phyloP scores from a whole-genome alignment of 2,113 vertebrate genomes.

The Hucho hucho region DNA sequence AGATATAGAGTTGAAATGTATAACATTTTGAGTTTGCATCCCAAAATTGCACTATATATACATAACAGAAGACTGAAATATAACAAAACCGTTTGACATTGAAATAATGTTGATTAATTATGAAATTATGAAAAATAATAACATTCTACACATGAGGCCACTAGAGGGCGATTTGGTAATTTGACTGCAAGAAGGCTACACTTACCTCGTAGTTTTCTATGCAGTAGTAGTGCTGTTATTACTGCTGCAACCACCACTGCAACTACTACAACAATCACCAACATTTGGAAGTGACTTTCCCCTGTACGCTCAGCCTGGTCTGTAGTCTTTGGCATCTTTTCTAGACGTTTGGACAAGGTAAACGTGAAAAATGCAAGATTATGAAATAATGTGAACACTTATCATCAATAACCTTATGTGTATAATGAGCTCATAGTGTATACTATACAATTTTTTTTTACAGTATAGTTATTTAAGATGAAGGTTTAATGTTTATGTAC shows the following conservation, averaged over 20 bases:
- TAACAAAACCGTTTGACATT: too few relatives aligned
- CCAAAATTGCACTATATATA: too few relatives aligned
- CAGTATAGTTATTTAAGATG: background rate
- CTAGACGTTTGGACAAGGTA: background rate
- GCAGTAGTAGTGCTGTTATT: slow-evolving; percentile 11
- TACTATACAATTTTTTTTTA: background rate
- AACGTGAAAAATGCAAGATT: background rate
- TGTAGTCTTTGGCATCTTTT: background rate
- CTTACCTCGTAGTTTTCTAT: slow-evolving; percentile 39
- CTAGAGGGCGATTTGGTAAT: too few relatives aligned
- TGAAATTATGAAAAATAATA: too few relatives aligned
- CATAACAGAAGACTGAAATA: too few relatives aligned
- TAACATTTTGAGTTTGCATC: too few relatives aligned
- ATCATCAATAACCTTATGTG: background rate
- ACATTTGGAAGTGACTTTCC: slow-evolving; percentile 18
- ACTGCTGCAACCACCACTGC: slow-evolving; percentile 22
- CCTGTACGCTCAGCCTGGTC: background rate
- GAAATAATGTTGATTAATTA: too few relatives aligned
- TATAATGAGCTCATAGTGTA: background rate
- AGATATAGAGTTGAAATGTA: too few relatives aligned
- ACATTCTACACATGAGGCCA: too few relatives aligned
- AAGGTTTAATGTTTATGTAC: background rate
- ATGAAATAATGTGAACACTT: background rate
- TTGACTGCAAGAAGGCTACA: background rate
- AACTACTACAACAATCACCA: slow-evolving; percentile 31